A percentile compares a stretch with the other conserved stretches of the same genome.
Evolutionary conservation across 2,888 invertebrate genomes (phyloP).

Genomic region (Danaus chrysippus): DNA sequence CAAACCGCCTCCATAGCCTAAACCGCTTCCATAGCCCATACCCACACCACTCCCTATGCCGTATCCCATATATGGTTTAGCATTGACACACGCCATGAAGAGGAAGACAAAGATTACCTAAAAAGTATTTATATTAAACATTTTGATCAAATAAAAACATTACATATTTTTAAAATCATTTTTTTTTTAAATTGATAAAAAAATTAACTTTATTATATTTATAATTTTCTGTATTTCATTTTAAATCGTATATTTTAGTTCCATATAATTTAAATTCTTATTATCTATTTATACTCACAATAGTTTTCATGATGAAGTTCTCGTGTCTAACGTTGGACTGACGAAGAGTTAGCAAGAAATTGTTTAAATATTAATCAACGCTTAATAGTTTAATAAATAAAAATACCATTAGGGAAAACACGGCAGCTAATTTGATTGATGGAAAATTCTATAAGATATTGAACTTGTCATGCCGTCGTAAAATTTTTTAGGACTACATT

Average conservation of each 20-base stretch:
- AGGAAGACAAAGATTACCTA: not conserved
- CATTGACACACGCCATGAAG: not conserved
- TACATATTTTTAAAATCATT: too few species aligned
- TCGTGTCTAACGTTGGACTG: not conserved
- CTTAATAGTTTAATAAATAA: not conserved
- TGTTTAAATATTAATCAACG: not conserved
- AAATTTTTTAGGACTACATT: too few species aligned
- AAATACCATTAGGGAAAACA: not conserved
- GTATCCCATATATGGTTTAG: not conserved
- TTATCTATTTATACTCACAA: not conserved
- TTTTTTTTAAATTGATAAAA: too few species aligned
- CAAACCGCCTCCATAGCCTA: not conserved
- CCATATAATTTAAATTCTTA: too few species aligned
- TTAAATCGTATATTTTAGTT: too few species aligned
- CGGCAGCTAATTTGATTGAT: too few species aligned
- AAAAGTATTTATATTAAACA: too few species aligned
- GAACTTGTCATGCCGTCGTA: too few species aligned
- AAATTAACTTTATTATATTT: too few species aligned
- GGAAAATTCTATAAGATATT: too few species aligned
- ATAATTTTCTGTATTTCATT: too few species aligned
- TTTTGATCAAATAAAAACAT: too few species aligned
- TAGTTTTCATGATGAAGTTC: not conserved
- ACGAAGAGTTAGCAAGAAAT: not conserved
- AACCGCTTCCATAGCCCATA: not conserved
- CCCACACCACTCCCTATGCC: not conserved